A percentile compares a stretch with the other conserved stretches of the same genome.
phyloP scores from a whole-genome alignment of 2,888 invertebrate genomes.

The Zhengitettix transpicula region DNA sequence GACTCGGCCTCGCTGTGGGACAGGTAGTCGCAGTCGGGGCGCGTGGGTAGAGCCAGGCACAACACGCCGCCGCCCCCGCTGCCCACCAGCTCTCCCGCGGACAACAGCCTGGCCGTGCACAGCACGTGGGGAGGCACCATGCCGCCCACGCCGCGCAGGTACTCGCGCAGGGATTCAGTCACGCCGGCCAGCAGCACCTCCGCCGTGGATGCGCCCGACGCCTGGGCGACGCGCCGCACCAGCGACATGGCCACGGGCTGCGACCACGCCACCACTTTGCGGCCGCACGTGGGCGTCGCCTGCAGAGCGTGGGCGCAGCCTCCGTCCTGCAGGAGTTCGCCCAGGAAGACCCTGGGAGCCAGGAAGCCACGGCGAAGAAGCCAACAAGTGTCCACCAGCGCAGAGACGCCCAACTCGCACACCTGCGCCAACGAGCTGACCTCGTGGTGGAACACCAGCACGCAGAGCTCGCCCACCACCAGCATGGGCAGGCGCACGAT shows the following conservation, averaged over 20 bases:
- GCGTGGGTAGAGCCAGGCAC: neutral
- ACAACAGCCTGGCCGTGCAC: neutral
- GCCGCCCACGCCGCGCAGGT: too few species aligned
- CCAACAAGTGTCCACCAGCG: too few species aligned
- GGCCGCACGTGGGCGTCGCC: neutral
- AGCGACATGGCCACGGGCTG: neutral
- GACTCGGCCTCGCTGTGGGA: neutral
- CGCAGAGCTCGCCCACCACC: too few species aligned
- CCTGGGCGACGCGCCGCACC: neutral
- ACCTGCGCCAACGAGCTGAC: too few species aligned
- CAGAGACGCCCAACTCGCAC: too few species aligned
- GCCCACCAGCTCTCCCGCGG: neutral
- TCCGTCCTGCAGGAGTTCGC: too few species aligned
- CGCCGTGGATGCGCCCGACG: neutral
- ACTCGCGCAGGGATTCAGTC: neutral
- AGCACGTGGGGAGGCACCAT: neutral
- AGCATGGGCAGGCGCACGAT: too few species aligned
- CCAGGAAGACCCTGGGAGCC: too few species aligned
- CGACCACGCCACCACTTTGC: neutral
- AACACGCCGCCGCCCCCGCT: neutral
- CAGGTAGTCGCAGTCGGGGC: neutral
- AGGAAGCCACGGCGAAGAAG: too few species aligned
- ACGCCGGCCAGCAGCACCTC: neutral
- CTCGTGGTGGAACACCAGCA: too few species aligned
- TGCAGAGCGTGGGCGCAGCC: too few species aligned